Base-by-base conservation (phyloP, 2,888 invertebrate species). In the Allolobophora icterica region DNA sequence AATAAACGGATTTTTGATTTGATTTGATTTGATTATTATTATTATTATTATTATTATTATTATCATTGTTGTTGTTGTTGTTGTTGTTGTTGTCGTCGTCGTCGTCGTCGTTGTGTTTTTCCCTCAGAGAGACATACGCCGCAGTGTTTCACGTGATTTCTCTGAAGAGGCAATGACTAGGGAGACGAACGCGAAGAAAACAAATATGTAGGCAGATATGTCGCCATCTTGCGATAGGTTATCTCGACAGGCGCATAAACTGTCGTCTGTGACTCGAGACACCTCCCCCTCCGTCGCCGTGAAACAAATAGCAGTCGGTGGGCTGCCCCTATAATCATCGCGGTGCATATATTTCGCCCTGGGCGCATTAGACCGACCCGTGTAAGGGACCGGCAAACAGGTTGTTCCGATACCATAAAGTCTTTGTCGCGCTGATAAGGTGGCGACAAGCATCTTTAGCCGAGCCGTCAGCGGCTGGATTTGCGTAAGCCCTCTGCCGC, bases 361-460 rank as follows among this genome's bases (percentile, higher is more conserved):
- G 11, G n/a, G n/a, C n/a, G 30, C 71, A n/a, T 71, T 71, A 17
- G 71, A 71, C 71, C 71, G 30, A 71, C 8, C n/a, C 30, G 0
- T 71, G 30, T n/a, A 11, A 71, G 71, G 71, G 11, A 8, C n/a
- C 30, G 71, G 8, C 71, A n/a, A 71, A 71, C 71, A 71, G 71
- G 71, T 71, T 17, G 71, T n/a, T 71, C 30, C 13, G 13, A 71
- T 71, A n/a, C 71, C 71, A 13, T 30, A 6, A 71, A 71, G 71
- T 71, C 71, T 71, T 71, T n/a, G 71, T 71, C 71, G 71, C n/a
- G 71, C 71, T 71, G 71, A 71, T 71, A 71, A 71, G 71, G 11
- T 71, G 71, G 71, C 71, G 71, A 71, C 71, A 71, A 71, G n/a
- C 71, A n/a, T 71, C 71, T 71, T 71, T 71, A 71, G 71, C n/a